Evolutionary conservation across 2,797 vertebrate species (phyloP).

Genomic region (Hyperoplus lanceolatus): DNA sequence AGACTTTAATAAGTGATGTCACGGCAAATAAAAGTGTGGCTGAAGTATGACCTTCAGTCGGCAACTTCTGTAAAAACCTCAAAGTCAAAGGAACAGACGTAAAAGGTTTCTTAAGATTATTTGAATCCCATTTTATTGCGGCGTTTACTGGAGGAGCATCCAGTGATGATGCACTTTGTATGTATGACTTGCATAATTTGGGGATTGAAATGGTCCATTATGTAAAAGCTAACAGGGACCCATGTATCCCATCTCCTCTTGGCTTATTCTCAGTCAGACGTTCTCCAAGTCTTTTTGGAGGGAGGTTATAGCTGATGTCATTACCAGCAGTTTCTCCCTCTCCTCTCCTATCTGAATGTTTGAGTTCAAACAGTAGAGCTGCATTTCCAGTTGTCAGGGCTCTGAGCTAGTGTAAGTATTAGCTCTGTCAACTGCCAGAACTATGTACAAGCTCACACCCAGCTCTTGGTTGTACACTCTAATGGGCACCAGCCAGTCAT

Average conservation of each 20-base stretch:
- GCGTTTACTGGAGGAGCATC: not conserved
- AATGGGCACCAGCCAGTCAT: not conserved
- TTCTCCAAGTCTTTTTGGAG: not conserved
- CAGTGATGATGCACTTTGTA: not conserved
- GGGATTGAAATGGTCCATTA: not conserved
- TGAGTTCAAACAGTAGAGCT: not conserved
- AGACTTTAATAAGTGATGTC: constrained; percentile 46
- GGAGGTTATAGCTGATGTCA: not conserved
- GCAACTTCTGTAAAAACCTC: constrained; percentile 8
- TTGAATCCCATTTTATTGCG: not conserved
- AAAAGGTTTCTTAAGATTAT: constrained; percentile 5
- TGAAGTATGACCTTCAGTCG: constrained; percentile 53
- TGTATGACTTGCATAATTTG: constrained; percentile 3
- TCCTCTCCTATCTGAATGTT: not conserved
- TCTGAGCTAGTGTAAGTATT: not conserved
- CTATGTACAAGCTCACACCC: not conserved
- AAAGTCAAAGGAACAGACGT: not conserved
- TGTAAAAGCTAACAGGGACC: not conserved
- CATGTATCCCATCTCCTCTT: not conserved
- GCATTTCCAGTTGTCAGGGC: not conserved
- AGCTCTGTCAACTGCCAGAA: not conserved
- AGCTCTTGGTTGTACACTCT: not conserved
- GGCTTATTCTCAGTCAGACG: not conserved
- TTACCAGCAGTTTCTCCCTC: not conserved
- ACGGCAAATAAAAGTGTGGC: constrained; percentile 41